These are phyloP conservation scores for Perca fluviatilis DNA, from an alignment of 2,113 vertebrate genomes.

Conservation along the genomic window DNA sequence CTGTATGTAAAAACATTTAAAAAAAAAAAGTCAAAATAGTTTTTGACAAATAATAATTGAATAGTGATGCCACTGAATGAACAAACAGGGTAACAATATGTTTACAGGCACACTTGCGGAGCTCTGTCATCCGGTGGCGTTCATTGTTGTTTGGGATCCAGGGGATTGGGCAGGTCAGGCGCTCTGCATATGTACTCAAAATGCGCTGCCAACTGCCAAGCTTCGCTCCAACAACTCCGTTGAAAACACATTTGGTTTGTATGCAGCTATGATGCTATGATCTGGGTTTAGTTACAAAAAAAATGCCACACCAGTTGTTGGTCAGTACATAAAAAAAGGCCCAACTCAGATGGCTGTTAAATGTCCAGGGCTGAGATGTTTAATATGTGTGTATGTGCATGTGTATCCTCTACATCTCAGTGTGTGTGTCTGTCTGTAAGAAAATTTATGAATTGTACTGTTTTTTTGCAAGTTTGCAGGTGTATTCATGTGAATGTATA, in stretches of 20 bases:
- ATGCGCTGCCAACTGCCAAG: too few species aligned
- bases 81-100: background rate
- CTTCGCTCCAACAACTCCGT: too few species aligned
- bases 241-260: too few species aligned
- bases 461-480: too few species aligned
- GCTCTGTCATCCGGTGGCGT: background rate
- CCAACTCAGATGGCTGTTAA: too few species aligned
- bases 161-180: background rate
- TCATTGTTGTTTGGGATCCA: background rate
- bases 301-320: background rate
- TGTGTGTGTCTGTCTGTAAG: too few species aligned
- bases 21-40: background rate
- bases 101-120: background rate
- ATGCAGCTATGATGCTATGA: too few species aligned
- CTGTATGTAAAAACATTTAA: too few species aligned
- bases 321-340: constrained; percentile 31
- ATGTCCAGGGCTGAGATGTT: background rate
- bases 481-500: background rate
- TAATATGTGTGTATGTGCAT: background rate
- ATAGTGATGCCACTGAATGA: background rate
- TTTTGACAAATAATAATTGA: too few species aligned
- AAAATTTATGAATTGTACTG: too few species aligned
- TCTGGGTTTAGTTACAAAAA: too few species aligned
- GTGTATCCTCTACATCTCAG: too few species aligned
- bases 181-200: background rate